Conservation (phyloP, 2,888 invertebrate species). For the Agrenia bidenticulata region DNA sequence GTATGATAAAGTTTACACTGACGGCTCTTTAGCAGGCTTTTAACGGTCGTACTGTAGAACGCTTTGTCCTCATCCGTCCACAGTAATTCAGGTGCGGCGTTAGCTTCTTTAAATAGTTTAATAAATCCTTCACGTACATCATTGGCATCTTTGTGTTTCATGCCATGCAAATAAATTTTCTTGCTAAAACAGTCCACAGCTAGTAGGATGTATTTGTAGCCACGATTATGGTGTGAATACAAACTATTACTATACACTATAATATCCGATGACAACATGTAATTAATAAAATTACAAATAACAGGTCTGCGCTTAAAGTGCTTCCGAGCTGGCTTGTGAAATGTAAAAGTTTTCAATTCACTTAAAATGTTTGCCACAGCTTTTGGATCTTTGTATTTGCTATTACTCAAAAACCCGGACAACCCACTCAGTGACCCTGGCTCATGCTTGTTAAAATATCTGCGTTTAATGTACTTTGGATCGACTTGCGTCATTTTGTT, state of each 20-base stretch:
- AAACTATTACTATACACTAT: neutral
- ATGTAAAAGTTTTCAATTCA: slow-evolving; percentile 7
- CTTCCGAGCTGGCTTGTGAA: neutral
- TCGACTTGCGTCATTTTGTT: neutral
- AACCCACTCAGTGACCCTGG: neutral
- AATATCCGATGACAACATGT: neutral
- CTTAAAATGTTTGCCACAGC: neutral
- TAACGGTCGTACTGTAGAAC: neutral
- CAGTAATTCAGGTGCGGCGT: neutral
- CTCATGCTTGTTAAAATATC: neutral
- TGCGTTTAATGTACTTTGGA: neutral
- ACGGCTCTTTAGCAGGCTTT: neutral
- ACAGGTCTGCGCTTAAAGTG: neutral
- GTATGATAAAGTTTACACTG: neutral
- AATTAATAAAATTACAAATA: neutral
- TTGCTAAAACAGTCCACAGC: neutral
- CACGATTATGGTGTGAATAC: neutral
- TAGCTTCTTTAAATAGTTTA: neutral
- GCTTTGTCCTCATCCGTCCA: neutral
- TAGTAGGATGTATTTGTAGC: neutral
- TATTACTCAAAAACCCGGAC: slow-evolving; percentile 3
- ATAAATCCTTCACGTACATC: neutral
- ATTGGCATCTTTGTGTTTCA: neutral
- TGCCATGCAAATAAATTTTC: neutral
- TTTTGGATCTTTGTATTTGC: neutral